Evolutionary conservation across 1,140 invertebrate species (phyloP), one percentile per base, ranked within the genome.

Genomic region (Drosophila burlai): DNA sequence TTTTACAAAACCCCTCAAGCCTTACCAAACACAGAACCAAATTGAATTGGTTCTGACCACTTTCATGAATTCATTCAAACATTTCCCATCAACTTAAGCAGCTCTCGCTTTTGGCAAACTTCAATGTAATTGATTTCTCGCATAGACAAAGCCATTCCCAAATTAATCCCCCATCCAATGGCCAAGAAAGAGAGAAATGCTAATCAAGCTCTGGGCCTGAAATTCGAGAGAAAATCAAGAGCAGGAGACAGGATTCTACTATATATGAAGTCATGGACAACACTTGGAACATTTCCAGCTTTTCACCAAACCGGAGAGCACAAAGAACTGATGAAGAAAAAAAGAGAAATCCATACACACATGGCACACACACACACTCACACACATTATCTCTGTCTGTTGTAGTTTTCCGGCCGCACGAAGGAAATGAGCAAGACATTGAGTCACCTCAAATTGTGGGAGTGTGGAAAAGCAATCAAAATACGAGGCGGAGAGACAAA

Each of bases 361-460:
- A 45, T 11, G 31, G 31, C 31, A 31, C 9, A 34, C 31, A 38
- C 21, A 24, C 36, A 34, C 2, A 9, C 1, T 9, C 2, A 34
- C 31, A 38, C 21, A 24, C 36, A 34, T 4, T 10, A 4, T 10
- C n/a, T 52, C 16, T 36, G 31, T 38, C 13, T 26, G 21, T 11
- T 40, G 80, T 84, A 90, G 84, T 78, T 89, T 83, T 84, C 67
- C 68, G 50, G 43, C 63, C 68, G 62, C 83, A 59, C 63, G 54
- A 79, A 90, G 85, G 81, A 89, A 90, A 89, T 89, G 85, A 90
- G 81, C 85, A 85, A 89, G 84, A 90, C 81, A 84, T 89, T 89
- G 84, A 89, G 84, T 89, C 84, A 89, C 85, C 84, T 90, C 74
- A 67, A 57, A 63, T 71, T 58, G 66, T 73, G 50, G 11, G 47